Evolutionary conservation across 53 echinoderm and acorn worm genomes (phyloP).

Genomic region (Hippasteria phrygiana): DNA sequence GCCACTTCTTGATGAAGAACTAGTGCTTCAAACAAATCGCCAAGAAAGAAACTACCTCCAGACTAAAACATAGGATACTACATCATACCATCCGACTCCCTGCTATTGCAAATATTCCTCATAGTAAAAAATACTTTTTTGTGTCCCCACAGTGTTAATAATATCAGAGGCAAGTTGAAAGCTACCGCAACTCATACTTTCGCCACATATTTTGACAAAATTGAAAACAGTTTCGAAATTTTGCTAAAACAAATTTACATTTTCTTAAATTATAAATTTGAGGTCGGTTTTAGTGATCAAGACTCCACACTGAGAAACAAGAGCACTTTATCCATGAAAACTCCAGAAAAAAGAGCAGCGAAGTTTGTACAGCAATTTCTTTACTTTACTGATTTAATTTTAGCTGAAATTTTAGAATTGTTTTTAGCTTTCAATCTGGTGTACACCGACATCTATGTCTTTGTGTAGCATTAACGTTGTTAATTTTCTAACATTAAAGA

Average conservation of each 20-base stretch:
- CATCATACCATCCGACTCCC: conserved; percentile 4
- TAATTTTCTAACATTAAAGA: background rate
- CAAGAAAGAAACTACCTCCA: conserved; percentile 2
- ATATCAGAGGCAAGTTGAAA: background rate
- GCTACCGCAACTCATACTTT: background rate
- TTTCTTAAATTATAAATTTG: conserved; percentile 31
- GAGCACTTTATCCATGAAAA: background rate
- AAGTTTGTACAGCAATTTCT: background rate
- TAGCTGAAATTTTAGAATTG: background rate
- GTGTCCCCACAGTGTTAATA: background rate
- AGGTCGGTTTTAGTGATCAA: conserved; percentile 37
- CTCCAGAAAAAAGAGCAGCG: background rate
- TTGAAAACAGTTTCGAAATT: background rate
- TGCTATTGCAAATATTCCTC: background rate
- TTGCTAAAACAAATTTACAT: background rate
- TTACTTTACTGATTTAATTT: background rate
- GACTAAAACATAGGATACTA: background rate
- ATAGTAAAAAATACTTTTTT: background rate
- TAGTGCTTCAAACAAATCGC: background rate
- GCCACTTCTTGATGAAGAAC: background rate
- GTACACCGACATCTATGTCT: background rate
- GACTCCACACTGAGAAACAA: background rate
- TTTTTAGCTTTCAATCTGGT: background rate
- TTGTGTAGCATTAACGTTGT: background rate
- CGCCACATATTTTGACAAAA: background rate